Evolutionary conservation across 2,888 invertebrate genomes (phyloP).

Genomic region (Parnassius smintheus): DNA sequence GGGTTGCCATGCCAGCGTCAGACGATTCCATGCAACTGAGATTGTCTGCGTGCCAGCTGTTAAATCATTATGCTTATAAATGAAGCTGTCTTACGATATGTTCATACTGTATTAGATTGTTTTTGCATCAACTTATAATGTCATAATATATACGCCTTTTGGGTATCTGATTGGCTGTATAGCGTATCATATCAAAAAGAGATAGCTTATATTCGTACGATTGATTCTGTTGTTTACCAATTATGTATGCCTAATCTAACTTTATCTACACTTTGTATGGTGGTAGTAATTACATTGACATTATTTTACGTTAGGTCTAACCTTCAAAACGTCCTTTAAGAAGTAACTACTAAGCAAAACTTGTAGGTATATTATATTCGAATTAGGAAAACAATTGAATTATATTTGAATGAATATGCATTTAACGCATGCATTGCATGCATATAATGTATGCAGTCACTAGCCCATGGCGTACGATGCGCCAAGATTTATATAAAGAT

Average conservation of each 20-base stretch:
- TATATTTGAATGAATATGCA: slow-evolving; percentile 18
- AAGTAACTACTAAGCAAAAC: slow-evolving; percentile 28
- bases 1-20: slow-evolving; percentile 36
- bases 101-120: not conserved
- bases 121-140: slow-evolving; percentile 16
- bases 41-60: slow-evolving; percentile 14
- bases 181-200: slow-evolving; percentile 3
- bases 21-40: slow-evolving; percentile 8
- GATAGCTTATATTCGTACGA: slow-evolving; percentile 6
- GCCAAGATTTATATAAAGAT: slow-evolving; percentile 2
- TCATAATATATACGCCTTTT: slow-evolving; percentile 12
- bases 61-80: slow-evolving; percentile 19
- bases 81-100: not conserved
- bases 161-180: too few species aligned
- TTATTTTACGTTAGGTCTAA: slow-evolving; percentile 19
- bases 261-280: slow-evolving; percentile 5
- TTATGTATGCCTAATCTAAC: slow-evolving; percentile 3
- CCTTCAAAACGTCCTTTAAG: slow-evolving; percentile 31
- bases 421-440: slow-evolving; percentile 6
- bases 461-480: not conserved
- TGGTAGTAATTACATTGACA: slow-evolving; percentile 19
- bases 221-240: slow-evolving; percentile 10
- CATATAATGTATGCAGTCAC: slow-evolving; percentile 3
- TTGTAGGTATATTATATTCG: slow-evolving; percentile 26
- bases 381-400: slow-evolving; percentile 32